Conservation (phyloP, 2,888 invertebrate genomes). For the Hypena proboscidalis region DNA sequence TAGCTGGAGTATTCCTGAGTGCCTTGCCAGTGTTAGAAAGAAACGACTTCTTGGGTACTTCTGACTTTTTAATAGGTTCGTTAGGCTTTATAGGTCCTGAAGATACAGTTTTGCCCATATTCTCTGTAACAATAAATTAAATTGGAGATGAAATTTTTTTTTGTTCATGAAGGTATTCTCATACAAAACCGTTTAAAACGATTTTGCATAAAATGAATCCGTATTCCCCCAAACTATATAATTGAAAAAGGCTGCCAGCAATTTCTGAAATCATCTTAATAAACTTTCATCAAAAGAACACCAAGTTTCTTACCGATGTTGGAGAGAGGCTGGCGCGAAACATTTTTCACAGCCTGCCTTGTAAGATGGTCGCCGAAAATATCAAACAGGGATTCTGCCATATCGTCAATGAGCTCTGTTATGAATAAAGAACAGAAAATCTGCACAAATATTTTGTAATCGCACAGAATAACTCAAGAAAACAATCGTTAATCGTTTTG, state of each 20-base stretch:
- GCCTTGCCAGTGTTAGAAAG: slow-evolving; percentile 71
- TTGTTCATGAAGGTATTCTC: too few relatives aligned
- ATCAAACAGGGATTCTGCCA: slow-evolving; percentile 71
- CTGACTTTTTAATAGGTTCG: slow-evolving; percentile 66
- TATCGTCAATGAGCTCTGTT: slow-evolving; percentile 37
- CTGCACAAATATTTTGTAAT: too few relatives aligned
- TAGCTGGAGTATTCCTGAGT: slow-evolving; percentile 64
- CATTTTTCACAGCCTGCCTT: slow-evolving; percentile 63
- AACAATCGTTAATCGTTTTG: too few relatives aligned
- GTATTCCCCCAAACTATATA: too few relatives aligned
- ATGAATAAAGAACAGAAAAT: too few relatives aligned
- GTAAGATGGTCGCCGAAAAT: slow-evolving; percentile 72
- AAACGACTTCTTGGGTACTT: slow-evolving; percentile 70
- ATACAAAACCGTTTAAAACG: too few relatives aligned
- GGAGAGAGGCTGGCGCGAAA: slow-evolving; percentile 68
- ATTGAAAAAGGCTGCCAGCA: too few relatives aligned
- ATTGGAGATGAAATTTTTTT: not conserved
- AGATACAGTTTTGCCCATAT: slow-evolving; percentile 68
- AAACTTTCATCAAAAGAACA: too few relatives aligned
- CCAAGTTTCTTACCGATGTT: slow-evolving; percentile 63
- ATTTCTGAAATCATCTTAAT: not conserved
- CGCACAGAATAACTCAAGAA: too few relatives aligned
- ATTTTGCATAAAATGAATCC: too few relatives aligned
- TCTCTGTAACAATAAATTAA: slow-evolving; percentile 56
- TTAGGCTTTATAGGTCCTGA: slow-evolving; percentile 68